Percentiles rank a stretch among this genome's conserved stretches.
Evolutionary conservation across 1,140 invertebrate species (phyloP).

Genomic region (Drosophila pachea): DNA sequence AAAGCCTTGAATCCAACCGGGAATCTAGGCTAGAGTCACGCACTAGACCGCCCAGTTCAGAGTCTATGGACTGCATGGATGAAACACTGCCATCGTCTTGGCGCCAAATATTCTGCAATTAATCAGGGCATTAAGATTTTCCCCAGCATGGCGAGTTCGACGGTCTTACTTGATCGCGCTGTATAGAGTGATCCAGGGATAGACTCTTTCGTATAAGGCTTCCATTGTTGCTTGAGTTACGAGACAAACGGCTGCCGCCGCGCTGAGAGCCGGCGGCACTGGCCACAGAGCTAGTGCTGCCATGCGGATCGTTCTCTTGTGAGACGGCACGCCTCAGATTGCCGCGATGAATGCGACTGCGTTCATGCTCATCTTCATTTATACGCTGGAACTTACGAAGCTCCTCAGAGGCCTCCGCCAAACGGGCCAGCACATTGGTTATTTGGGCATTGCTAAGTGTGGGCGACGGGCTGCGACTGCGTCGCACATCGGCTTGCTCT

Average conservation of each 20-base stretch:
- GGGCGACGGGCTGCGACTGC: constrained; percentile 75
- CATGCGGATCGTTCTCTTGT: constrained; percentile 78
- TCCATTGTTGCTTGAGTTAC: constrained; percentile 79
- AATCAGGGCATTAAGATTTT: no score
- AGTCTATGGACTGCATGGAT: constrained; percentile 88
- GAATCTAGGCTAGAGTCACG: constrained; percentile 79
- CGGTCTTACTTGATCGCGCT: constrained; percentile 67
- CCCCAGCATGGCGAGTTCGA: no score
- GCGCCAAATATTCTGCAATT: constrained; percentile 82
- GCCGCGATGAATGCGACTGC: constrained; percentile 78
- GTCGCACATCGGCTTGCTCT: constrained; percentile 67
- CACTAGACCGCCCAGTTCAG: constrained; percentile 79
- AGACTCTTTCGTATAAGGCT: constrained; percentile 86
- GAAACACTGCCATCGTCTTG: constrained; percentile 88
- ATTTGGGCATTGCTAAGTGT: constrained; percentile 72
- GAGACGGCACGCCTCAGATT: constrained; percentile 79
- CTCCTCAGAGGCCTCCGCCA: constrained; percentile 81
- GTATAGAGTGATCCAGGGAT: constrained; percentile 86
- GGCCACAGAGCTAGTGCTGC: constrained; percentile 70
- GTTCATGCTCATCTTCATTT: constrained; percentile 80
- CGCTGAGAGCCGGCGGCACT: constrained; percentile 72
- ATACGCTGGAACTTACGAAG: constrained; percentile 79
- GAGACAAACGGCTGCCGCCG: constrained; percentile 70
- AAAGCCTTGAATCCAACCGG: constrained; percentile 83
- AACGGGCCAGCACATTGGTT: constrained; percentile 68